A percentile compares a stretch with the other conserved stretches of the same genome.
phyloP scores from a whole-genome alignment of 2,888 invertebrate genomes.

The Hypselothyrea guttata region DNA sequence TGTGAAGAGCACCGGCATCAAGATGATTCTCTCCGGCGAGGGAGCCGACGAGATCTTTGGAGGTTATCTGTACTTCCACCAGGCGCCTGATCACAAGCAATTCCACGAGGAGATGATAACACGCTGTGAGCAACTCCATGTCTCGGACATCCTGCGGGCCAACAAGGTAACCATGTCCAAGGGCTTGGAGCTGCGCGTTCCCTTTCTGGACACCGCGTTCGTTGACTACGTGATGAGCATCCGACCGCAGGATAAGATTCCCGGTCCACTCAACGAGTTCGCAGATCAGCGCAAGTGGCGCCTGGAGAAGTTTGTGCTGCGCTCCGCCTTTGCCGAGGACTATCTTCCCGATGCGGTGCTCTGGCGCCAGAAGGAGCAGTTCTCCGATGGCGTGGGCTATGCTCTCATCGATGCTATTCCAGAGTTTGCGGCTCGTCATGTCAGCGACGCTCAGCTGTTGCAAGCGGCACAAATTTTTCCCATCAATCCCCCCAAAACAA shows the following conservation, averaged over 20 bases:
- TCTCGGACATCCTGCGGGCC: conserved; percentile 90
- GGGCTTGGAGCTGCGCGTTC: conserved; percentile 92
- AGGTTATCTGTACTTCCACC: conserved; percentile 96
- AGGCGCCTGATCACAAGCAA: conserved; percentile 88
- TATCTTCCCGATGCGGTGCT: conserved; percentile 91
- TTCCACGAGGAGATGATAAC: conserved; percentile 88
- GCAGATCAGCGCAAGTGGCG: conserved; percentile 47
- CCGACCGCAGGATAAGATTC: conserved; percentile 86
- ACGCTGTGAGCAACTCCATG: conserved; percentile 88
- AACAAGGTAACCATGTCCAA: conserved; percentile 88
- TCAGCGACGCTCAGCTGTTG: conserved; percentile 84
- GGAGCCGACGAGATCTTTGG: conserved; percentile 97
- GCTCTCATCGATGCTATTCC: conserved; percentile 76
- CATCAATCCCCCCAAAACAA: conserved; percentile 88
- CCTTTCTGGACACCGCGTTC: conserved; percentile 93
- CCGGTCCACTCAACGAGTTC: conserved; percentile 80
- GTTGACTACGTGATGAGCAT: conserved; percentile 89
- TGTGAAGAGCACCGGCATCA: conserved; percentile 91
- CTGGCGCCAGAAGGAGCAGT: conserved; percentile 96
- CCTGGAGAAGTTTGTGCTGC: conserved; percentile 91
- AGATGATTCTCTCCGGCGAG: conserved; percentile 94
- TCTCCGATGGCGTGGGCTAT: conserved; percentile 82
- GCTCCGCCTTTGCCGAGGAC: conserved; percentile 89
- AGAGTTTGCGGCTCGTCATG: conserved; percentile 84
- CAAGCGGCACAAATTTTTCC: conserved; percentile 84